These are phyloP conservation scores for Trididemnum miniatum DNA, from an alignment of 23 tunicate species.

Conservation along the genomic window DNA sequence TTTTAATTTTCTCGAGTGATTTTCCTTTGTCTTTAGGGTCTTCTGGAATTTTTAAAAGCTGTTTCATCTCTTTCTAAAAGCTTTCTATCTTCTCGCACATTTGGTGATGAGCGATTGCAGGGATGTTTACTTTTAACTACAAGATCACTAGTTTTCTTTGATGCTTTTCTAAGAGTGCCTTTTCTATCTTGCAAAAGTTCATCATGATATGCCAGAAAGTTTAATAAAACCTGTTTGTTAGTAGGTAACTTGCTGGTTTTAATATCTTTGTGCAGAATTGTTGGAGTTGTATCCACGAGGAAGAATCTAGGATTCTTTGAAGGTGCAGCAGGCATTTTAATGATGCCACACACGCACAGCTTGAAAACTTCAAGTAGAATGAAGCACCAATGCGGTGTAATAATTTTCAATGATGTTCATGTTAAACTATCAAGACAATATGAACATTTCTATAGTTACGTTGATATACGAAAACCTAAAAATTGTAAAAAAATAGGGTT, in stretches of 20 bases:
- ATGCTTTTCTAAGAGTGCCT: conserved; percentile 1
- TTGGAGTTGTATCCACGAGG: conserved; percentile 15
- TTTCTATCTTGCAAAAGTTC: conserved; percentile 8
- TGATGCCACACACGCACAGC: not conserved
- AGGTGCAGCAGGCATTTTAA: conserved; percentile 8
- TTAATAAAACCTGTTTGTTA: conserved; percentile 12
- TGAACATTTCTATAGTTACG: not conserved
- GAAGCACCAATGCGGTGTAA: not conserved
- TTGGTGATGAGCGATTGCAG: conserved; percentile 1
- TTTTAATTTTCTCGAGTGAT: not conserved
- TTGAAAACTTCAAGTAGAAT: not conserved
- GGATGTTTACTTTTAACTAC: not conserved
- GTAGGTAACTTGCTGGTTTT: conserved; percentile 14
- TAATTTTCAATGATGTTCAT: not conserved
- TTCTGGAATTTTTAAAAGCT: conserved; percentile 5
- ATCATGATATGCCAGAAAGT: conserved; percentile 5
- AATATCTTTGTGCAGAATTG: conserved; percentile 15
- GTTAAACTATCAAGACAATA: not conserved
- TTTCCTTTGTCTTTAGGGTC: conserved; percentile 1
- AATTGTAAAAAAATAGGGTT: not conserved
- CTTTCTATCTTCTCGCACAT: conserved; percentile 8
- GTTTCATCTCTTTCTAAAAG: conserved; percentile 2
- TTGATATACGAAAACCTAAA: not conserved
- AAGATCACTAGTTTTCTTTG: conserved; percentile 7
- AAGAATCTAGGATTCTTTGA: conserved; percentile 8